These are phyloP conservation scores for Bugula neritina DNA, from an alignment of 2,888 invertebrate species.

Conservation along the genomic window DNA sequence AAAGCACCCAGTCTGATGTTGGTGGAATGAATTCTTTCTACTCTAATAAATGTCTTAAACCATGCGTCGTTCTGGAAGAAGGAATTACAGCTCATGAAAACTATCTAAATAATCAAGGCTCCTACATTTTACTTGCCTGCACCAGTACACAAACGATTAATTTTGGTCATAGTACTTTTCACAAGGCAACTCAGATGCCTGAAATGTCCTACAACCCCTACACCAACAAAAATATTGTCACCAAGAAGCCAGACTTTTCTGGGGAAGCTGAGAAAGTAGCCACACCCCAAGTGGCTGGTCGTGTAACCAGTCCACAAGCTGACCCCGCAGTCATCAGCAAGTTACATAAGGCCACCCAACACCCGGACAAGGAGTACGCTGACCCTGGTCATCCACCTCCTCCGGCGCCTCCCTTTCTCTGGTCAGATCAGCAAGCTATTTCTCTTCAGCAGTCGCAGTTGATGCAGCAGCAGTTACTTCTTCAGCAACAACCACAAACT, in stretches of 20 bases:
- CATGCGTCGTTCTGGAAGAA: not conserved
- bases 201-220: constrained; percentile 25
- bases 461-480: not conserved
- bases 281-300: not conserved
- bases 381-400: constrained; percentile 24
- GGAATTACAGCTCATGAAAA: constrained; percentile 10
- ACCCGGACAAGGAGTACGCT: constrained; percentile 25
- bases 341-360: constrained; percentile 14
- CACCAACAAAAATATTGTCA: constrained; percentile 25
- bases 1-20: not conserved
- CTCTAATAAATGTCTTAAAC: constrained; percentile 1
- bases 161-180: constrained; percentile 23
- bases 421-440: not conserved
- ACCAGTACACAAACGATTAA: not conserved
- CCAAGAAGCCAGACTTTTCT: not conserved
- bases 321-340: not conserved
- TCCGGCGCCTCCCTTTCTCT: not conserved
- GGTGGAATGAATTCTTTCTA: constrained; percentile 21
- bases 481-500: not conserved
- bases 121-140: not conserved
- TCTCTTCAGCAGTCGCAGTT: not conserved
- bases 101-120: not conserved
- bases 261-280: not conserved
- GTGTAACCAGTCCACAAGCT: not conserved
- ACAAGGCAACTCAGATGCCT: constrained; percentile 26